Base-by-base conservation (phyloP, 2,797 vertebrate species). In the Sebastes matsubarae region DNA sequence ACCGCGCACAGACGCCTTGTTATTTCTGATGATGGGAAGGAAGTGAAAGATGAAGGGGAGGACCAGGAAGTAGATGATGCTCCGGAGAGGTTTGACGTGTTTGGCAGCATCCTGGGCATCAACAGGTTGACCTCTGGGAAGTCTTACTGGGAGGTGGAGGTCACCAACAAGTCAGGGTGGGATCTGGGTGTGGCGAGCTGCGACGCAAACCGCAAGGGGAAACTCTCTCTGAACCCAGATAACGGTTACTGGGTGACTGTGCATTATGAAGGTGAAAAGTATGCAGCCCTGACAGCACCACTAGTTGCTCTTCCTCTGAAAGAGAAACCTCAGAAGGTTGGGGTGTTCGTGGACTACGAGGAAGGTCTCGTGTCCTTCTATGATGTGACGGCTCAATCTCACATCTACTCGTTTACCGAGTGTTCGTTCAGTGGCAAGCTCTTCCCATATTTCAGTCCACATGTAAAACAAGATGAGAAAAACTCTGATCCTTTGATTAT, bases 401-500 rank as follows among this genome's bases (percentile, higher is more conserved):
- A 89, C 55, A 91, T 93, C 34, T 88, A 90, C 83, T 86, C 92
- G 0, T 93, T 93, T 38, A 87, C 76, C 0, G 29, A 42, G 3
- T 90, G 89, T 63, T 68, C 14, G 1, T 93, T 94, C 50, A 30
- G 0, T 5, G 80, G 34, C 1, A 57, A 79, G 20, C 69, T 94
- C n/a, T 63, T 83, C 22, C 93, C 92, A 0, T 94, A 94, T 67
- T 87, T 94, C 72, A 92, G 92, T 61, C 92, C 90, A 1, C 92
- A 93, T 2, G 4, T 27, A 5, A 80, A 68, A 22, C 6, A 77
- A 12, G 61, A 76, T 1, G 46, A 82, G n/a, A 57, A 29, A 18
- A 93, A 93, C 69, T 1, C 24, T 1, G 52, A 72, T 10, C 90
- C 93, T 29, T 74, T 94, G 77, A 74, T 89, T 24, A 90, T 93